Base-by-base conservation (phyloP, 1,140 invertebrate genomes). In the Bemisia tabaci region DNA sequence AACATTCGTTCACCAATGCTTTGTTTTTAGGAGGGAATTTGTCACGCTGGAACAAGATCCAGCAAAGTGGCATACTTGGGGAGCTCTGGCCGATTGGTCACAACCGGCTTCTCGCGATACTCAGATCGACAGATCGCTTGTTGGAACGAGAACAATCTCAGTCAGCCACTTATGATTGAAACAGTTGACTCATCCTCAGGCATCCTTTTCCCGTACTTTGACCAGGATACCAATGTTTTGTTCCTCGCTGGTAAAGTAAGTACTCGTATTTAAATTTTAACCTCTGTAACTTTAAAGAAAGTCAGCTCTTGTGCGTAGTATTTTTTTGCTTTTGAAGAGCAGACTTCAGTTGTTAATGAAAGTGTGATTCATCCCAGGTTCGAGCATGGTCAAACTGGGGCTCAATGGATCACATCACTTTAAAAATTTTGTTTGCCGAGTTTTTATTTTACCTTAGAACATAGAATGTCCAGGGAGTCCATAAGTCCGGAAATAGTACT, bases 111-210 rank as follows among this genome's bases (percentile, higher is more conserved):
- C 79, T 93, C 91, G 12, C 83, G 90, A 70, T 86, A 89, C 77
- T 94, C 91, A 67, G 92, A 96, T 74, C 81, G 94, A 58, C 90
- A 95, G 76, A 90, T 89, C 75, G 88, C 90, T 0, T 81, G 97
- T 33, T 95, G 94, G 91, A 87, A 89, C 76, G 85, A 92, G 71
- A 85, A 89, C 73, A 85, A 93, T 72, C 77, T 97, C 25, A 80
- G 80, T 0, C 78, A 82, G 65, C 89, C 93, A n/a, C 77, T 95
- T 21, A 81, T 82, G 12, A 85, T 85, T 59, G 91, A 94, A 74
- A 90, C 87, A 26, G 88, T 97, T 48, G 94, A 97, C 75, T 92
- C 88, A 68, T 94, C 92, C 0, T 95, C 92, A 60, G 94, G 94
- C 11, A 87, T 97, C 65, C 83, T 97, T 1, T 92, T 95, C 77